Evolutionary conservation across 2,797 vertebrate species (phyloP).

Genomic region (Danio kyathit): DNA sequence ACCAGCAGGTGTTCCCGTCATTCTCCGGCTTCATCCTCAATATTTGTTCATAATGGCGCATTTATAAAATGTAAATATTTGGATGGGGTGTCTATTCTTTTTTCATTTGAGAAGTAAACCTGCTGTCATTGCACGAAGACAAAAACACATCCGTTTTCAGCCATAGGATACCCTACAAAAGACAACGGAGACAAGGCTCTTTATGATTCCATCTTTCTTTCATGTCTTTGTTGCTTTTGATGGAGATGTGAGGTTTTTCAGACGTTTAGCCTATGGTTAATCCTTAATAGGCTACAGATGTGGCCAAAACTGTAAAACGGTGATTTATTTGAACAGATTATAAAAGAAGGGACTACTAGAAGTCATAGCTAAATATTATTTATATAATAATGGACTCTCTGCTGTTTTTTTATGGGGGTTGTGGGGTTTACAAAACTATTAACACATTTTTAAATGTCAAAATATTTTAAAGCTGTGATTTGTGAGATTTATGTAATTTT

Average conservation of each 20-base stretch:
- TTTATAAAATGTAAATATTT: conserved; percentile 26
- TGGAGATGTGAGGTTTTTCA: background rate
- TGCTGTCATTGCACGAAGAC: background rate
- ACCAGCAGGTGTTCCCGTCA: conserved; percentile 38
- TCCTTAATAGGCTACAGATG: background rate
- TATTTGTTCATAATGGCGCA: conserved; percentile 23
- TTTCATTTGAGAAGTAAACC: background rate
- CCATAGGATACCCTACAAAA: background rate
- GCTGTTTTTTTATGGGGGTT: background rate
- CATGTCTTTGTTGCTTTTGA: background rate
- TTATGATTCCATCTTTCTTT: background rate
- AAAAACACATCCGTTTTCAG: background rate
- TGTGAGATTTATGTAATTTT: background rate
- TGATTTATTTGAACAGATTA: too few species aligned
- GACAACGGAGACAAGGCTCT: background rate
- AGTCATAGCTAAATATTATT: background rate
- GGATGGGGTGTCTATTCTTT: background rate
- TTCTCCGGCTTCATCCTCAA: conserved; percentile 1
- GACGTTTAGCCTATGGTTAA: background rate
- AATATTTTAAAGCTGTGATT: background rate
- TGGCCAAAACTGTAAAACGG: background rate
- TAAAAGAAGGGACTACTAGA: too few species aligned
- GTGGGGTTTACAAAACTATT: background rate
- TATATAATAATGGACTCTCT: background rate
- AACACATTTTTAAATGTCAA: background rate